Percentiles rank a stretch among this genome's conserved stretches.
phyloP scores from a whole-genome alignment of 2,113 vertebrate genomes.

The Melanerpes formicivorus region DNA sequence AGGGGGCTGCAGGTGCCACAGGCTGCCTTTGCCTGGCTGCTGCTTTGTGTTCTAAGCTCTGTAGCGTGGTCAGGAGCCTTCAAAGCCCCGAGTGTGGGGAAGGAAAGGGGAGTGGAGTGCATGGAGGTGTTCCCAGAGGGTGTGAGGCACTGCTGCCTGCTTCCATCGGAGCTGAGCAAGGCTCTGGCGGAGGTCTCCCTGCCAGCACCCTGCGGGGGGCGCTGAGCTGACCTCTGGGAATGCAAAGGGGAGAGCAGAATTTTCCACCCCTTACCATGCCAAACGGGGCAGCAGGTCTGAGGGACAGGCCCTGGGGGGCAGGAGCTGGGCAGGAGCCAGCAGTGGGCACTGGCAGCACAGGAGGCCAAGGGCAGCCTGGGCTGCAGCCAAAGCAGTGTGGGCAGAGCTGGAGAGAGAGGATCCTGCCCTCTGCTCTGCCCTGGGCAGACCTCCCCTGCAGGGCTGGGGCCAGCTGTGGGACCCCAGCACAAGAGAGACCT shows the following conservation, averaged over 20 bases:
- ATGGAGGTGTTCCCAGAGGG: neutral
- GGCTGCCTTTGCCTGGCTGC: neutral
- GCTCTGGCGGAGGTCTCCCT: neutral
- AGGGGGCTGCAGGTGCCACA: neutral
- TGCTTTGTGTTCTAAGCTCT: neutral
- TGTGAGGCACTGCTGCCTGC: neutral
- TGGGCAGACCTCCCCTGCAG: no score
- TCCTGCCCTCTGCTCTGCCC: no score
- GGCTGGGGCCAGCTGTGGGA: no score
- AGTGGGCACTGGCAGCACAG: no score
- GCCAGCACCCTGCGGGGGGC: accelerated
- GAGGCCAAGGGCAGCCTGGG: no score
- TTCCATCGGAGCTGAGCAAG: neutral
- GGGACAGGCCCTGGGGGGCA: neutral
- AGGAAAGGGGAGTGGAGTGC: neutral
- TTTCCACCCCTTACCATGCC: neutral
- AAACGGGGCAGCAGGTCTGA: neutral
- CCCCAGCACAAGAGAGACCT: no score
- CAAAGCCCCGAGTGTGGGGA: neutral
- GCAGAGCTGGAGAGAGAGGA: no score
- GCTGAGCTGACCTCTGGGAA: neutral
- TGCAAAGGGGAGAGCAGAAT: neutral
- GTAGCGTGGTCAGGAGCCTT: neutral
- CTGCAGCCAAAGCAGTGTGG: no score
- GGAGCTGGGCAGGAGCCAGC: no score